Conservation (phyloP, 1,140 invertebrate genomes). For the Zaprionus davidi region DNA sequence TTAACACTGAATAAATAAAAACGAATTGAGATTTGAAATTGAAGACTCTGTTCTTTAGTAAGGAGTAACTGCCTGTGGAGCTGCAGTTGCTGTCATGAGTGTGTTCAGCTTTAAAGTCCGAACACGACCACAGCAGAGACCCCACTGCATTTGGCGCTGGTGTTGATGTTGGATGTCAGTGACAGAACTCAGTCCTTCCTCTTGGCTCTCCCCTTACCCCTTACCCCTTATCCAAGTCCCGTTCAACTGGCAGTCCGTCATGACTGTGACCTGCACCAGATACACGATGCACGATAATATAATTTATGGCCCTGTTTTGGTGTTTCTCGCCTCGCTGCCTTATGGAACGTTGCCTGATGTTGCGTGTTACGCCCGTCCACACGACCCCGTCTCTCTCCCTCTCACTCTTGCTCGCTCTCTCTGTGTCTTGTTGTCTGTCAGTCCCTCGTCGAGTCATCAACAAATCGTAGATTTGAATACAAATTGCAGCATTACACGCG, state of each 20-base stretch:
- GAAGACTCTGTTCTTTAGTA: neutral
- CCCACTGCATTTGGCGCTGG: conserved; percentile 38
- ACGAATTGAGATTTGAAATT: too few relatives aligned
- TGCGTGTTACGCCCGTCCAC: conserved; percentile 37
- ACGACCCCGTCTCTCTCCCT: neutral
- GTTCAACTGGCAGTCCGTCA: conserved; percentile 67
- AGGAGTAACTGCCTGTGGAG: neutral
- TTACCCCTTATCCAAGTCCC: neutral
- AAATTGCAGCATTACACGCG: conserved; percentile 74
- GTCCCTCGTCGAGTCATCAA: conserved; percentile 62
- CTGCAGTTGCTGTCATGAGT: neutral
- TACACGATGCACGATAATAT: conserved; percentile 81
- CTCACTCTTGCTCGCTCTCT: neutral
- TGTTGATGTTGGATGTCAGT: conserved; percentile 50
- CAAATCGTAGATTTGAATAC: conserved; percentile 80
- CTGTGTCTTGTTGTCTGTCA: conserved; percentile 3
- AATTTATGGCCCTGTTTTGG: conserved; percentile 76
- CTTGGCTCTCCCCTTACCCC: neutral
- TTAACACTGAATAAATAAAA: too few relatives aligned
- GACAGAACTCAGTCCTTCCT: conserved; percentile 23
- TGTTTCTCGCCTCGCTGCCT: conserved; percentile 68
- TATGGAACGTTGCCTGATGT: conserved; percentile 78
- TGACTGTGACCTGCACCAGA: conserved; percentile 80
- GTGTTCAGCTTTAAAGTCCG: conserved; percentile 20
- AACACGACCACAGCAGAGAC: conserved; percentile 35